Evolutionary conservation across 2,888 invertebrate genomes (phyloP).

Genomic region (Ophraella communa): DNA sequence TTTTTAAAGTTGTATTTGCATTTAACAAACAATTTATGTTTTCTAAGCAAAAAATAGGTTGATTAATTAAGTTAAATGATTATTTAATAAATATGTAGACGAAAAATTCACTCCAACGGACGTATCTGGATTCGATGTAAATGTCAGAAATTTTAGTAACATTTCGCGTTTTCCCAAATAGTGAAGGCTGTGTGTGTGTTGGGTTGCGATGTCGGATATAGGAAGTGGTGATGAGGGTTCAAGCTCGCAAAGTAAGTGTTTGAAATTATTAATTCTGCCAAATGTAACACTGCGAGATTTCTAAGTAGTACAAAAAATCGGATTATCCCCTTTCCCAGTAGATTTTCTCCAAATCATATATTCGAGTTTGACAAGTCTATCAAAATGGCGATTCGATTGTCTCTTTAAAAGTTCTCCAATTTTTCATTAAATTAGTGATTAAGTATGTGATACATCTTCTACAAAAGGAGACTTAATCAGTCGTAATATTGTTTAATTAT

Average conservation of each 20-base stretch:
- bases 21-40: not conserved
- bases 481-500: not conserved
- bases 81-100: not conserved
- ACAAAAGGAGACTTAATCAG: not conserved
- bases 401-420: conserved; percentile 30
- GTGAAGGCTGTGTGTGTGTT: conserved; percentile 57
- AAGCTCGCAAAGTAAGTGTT: conserved; percentile 79
- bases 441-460: not conserved
- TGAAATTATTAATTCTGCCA: conserved; percentile 32
- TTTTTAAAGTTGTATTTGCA: not conserved
- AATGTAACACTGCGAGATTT: conserved; percentile 16
- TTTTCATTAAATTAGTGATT: conserved; percentile 19
- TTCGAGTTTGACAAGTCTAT: conserved; percentile 50
- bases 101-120: conserved; percentile 9
- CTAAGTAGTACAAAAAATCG: not conserved
- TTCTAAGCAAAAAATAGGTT: not conserved
- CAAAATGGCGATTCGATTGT: conserved; percentile 53
- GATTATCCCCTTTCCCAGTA: not conserved
- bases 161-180: conserved; percentile 53
- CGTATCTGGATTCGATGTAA: conserved; percentile 33
- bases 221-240: conserved; percentile 81
- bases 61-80: not conserved
- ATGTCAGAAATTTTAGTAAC: conserved; percentile 44
- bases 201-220: conserved; percentile 75
- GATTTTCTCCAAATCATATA: conserved; percentile 27